Base-by-base conservation (phyloP, 2,113 vertebrate species). In the Cranoglanis bouderius region DNA sequence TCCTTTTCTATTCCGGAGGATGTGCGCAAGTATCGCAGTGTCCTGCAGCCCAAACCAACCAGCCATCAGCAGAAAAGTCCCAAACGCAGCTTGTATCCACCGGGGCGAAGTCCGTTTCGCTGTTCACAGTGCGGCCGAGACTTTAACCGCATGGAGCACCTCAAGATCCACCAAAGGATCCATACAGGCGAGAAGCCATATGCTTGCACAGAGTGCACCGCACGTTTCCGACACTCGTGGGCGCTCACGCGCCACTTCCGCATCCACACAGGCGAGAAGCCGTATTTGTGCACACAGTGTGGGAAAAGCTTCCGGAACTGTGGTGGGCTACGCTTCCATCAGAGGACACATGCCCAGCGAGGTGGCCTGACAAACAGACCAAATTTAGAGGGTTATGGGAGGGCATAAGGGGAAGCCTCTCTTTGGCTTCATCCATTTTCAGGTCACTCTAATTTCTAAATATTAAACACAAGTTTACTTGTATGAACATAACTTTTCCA, bases 91-190 rank as follows among this genome's bases (percentile, higher is more conserved):
- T 63, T 85, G 13, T 91, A 88, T 53, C 90, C 91, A 7, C 89
- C 92, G 0, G 88, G 87, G 16, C 90, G 88, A 12, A 91, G 91
- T 80, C 88, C 86, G 0, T 92, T 93, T 86, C 91, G 90, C 82
- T 93, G 93, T 53, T 81, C 88, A 46, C 84, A 90, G 63, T 93
- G 93, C 3, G 91, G 91, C 46, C 89, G 92, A 43, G 92, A 91
- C 88, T 93, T 93, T 88, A 93, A 93, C 90, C 93, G 93, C 59
- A 91, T 91, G 88, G 92, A 93, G 72, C 92, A 93, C 89, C 90
- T 93, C 26, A 93, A 93, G 90, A 93, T 92, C 72, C 93, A 93
- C 67, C 93, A 93, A 85, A 91, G 93, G 87, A 93, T 93, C 57
- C 93, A 93, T 90, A 93, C 93, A 1, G 93, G 93, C 24, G 93